phyloP scores from a whole-genome alignment of 1,140 invertebrate species.

The Charaxes varanes region DNA sequence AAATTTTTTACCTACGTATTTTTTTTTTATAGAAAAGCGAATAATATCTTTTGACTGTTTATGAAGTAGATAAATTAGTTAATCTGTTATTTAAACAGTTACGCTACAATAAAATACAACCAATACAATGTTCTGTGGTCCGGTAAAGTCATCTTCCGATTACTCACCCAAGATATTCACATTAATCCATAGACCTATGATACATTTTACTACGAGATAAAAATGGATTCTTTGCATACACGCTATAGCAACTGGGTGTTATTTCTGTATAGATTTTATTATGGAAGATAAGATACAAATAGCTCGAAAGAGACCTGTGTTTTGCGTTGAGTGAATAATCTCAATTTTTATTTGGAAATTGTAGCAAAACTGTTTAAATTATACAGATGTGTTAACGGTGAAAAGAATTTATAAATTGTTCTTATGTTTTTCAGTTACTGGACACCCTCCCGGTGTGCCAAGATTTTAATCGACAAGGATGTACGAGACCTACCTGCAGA shows the following conservation, averaged over 20 bases:
- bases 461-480: conserved; percentile 98
- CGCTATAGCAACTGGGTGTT: too few relatives aligned
- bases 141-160: too few relatives aligned
- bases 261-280: too few relatives aligned
- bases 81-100: conserved; percentile 35
- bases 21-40: conserved; percentile 7
- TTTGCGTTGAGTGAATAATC: not conserved
- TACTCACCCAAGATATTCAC: too few relatives aligned
- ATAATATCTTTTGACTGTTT: conserved; percentile 47
- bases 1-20: conserved; percentile 12
- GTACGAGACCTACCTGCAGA: conserved; percentile 95
- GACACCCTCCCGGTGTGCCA: conserved; percentile 99
- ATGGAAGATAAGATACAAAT: too few relatives aligned
- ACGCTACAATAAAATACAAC: conserved; percentile 22
- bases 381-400: conserved; percentile 12
- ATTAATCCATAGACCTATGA: too few relatives aligned
- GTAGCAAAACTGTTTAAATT: conserved; percentile 25
- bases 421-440: conserved; percentile 93
- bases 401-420: conserved; percentile 41
- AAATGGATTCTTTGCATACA: too few relatives aligned
- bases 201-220: too few relatives aligned
- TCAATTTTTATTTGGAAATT: conserved; percentile 3
- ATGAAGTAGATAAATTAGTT: conserved; percentile 51
- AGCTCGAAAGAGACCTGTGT: too few relatives aligned
- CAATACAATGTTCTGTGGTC: not conserved